Conservation (phyloP, 2,888 invertebrate genomes). For the Caradrina kadenii region DNA sequence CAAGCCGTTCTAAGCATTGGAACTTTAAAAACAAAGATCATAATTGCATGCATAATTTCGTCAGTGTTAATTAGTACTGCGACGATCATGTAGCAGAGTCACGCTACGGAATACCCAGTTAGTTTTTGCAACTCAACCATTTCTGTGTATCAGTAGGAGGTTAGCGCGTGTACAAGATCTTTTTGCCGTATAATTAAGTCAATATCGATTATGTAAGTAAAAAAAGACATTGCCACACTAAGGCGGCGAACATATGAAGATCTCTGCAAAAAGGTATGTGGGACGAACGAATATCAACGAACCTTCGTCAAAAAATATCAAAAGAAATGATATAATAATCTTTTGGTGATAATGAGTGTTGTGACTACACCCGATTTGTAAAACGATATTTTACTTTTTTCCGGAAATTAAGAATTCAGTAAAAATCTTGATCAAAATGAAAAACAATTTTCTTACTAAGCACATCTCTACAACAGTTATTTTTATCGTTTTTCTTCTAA, state of each 20-base stretch:
- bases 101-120: slow-evolving; percentile 60
- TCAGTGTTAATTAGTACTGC: slow-evolving; percentile 30
- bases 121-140: slow-evolving; percentile 57
- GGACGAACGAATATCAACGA: slow-evolving; percentile 31
- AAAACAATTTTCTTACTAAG: neutral
- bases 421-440: neutral
- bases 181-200: slow-evolving; percentile 65
- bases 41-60: slow-evolving; percentile 52
- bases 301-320: slow-evolving; percentile 11
- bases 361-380: neutral
- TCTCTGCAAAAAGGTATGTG: slow-evolving; percentile 43
- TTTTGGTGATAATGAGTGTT: slow-evolving; percentile 11
- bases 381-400: neutral
- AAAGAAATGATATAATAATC: slow-evolving; percentile 25
- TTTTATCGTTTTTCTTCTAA: slow-evolving; percentile 23
- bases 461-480: neutral
- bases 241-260: slow-evolving; percentile 42
- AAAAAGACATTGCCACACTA: slow-evolving; percentile 42
- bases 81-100: slow-evolving; percentile 41
- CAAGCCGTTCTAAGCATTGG: neutral
- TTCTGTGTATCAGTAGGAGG: slow-evolving; percentile 56
- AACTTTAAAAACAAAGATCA: slow-evolving; percentile 15
- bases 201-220: slow-evolving; percentile 60
- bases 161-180: slow-evolving; percentile 53
- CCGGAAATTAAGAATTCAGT: neutral